phyloP scores from a whole-genome alignment of 2,888 invertebrate species.

The Serripes groenlandicus region DNA sequence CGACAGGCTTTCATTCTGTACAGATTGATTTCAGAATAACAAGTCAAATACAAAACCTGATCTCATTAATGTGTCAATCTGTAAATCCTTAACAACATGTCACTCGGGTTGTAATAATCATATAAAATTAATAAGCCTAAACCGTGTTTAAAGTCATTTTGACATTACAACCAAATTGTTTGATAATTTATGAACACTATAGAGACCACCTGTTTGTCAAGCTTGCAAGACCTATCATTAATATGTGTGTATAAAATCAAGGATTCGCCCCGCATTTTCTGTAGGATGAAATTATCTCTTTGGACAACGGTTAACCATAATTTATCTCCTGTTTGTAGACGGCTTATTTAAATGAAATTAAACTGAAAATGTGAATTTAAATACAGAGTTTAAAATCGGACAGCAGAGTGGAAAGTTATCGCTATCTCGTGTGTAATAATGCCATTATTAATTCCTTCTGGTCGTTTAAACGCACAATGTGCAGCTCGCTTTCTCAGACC shows the following conservation, averaged over 20 bases:
- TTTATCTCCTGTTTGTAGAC: conserved; percentile 57
- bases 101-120: conserved; percentile 55
- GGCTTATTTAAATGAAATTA: conserved; percentile 69
- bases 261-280: background rate
- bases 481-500: no score
- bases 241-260: conserved; percentile 23
- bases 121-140: conserved; percentile 69
- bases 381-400: conserved; percentile 40
- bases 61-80: conserved; percentile 64
- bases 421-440: conserved; percentile 37
- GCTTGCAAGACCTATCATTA: conserved; percentile 47
- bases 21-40: conserved; percentile 15
- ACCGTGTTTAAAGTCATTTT: conserved; percentile 60
- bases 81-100: conserved; percentile 32
- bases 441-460: conserved; percentile 40
- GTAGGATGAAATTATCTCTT: conserved; percentile 42
- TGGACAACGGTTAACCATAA: conserved; percentile 52
- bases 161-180: conserved; percentile 60
- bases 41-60: conserved; percentile 30
- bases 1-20: background rate
- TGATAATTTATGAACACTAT: conserved; percentile 60
- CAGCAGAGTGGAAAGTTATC: conserved; percentile 52
- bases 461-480: no score
- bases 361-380: conserved; percentile 61
- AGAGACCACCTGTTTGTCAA: conserved; percentile 64